These are phyloP conservation scores for Archegozetes longisetosus DNA, from an alignment of 1,140 invertebrate species.

Conservation along the genomic window DNA sequence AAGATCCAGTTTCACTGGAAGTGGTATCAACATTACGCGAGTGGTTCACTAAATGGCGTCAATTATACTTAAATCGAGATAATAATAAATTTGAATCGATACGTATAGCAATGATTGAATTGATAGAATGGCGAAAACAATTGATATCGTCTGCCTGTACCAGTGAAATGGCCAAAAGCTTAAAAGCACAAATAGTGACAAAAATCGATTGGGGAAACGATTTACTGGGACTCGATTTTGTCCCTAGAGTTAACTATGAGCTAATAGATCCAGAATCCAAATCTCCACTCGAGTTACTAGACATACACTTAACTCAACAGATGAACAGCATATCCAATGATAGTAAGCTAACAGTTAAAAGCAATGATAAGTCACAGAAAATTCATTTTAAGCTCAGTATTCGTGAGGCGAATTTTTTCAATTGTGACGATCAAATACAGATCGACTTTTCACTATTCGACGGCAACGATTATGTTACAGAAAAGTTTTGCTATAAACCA, in stretches of 20 bases:
- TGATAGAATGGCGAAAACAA: slow-evolving; percentile 63
- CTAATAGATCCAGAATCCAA: slow-evolving; percentile 74
- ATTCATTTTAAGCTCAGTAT: neutral
- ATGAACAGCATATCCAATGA: neutral
- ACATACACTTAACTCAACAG: slow-evolving; percentile 39
- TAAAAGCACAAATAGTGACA: slow-evolving; percentile 65
- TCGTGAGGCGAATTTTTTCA: neutral
- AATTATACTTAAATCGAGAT: slow-evolving; percentile 63
- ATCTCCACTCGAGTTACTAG: slow-evolving; percentile 70
- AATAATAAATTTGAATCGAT: slow-evolving; percentile 63
- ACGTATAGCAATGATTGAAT: slow-evolving; percentile 67
- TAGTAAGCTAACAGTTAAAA: neutral
- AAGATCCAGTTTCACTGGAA: slow-evolving; percentile 35
- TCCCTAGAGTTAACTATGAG: slow-evolving; percentile 59
- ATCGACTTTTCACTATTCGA: neutral
- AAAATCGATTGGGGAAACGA: slow-evolving; percentile 92
- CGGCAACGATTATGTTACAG: neutral
- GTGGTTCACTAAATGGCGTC: slow-evolving; percentile 83
- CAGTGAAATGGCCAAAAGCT: slow-evolving; percentile 65
- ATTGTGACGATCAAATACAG: neutral
- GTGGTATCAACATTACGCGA: slow-evolving; percentile 72
- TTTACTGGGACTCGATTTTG: slow-evolving; percentile 75
- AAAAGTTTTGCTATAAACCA: slow-evolving; percentile 8
- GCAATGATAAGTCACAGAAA: neutral
- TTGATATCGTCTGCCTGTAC: slow-evolving; percentile 70